Evolutionary conservation across 2,888 invertebrate genomes (phyloP).

Genomic region (Drosophila rellima): DNA sequence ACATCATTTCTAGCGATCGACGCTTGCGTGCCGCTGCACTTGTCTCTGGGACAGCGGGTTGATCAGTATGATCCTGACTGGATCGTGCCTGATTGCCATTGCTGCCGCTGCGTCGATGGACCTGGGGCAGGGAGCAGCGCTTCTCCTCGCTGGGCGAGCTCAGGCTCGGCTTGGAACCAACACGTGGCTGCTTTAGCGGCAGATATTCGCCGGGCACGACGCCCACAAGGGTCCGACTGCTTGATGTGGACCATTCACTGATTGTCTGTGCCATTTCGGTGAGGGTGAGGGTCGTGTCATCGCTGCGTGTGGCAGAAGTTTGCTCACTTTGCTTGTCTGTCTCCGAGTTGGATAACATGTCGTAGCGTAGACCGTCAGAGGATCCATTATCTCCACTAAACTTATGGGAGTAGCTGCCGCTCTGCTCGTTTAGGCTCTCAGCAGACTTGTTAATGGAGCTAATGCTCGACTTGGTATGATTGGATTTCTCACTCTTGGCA

Average conservation of each 20-base stretch:
- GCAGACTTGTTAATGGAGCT: conserved; percentile 88
- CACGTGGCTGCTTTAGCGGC: conserved; percentile 83
- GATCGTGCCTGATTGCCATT: conserved; percentile 74
- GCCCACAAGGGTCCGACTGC: conserved; percentile 91
- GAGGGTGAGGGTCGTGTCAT: conserved; percentile 90
- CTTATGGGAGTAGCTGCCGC: conserved; percentile 84
- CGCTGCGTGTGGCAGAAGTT: conserved; percentile 91
- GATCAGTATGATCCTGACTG: conserved; percentile 62
- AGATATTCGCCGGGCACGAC: conserved; percentile 86
- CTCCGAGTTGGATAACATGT: conserved; percentile 88
- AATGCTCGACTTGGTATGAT: conserved; percentile 87
- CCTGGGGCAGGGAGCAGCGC: conserved; percentile 78
- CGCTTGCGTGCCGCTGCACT: conserved; percentile 85
- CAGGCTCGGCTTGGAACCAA: conserved; percentile 68
- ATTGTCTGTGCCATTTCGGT: conserved; percentile 92
- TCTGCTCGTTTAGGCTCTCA: conserved; percentile 86
- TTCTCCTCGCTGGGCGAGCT: conserved; percentile 80
- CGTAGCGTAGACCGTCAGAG: conserved; percentile 87
- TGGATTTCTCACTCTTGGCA: conserved; percentile 88
- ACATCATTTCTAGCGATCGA: conserved; percentile 86
- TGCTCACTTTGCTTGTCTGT: conserved; percentile 88
- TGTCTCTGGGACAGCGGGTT: conserved; percentile 62
- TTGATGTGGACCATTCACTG: conserved; percentile 94
- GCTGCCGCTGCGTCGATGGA: conserved; percentile 82
- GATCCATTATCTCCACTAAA: conserved; percentile 85